Percentiles rank a stretch among this genome's conserved stretches.
Conservation (phyloP, 2,888 invertebrate genomes). For the Drosophila acutilabella region DNA sequence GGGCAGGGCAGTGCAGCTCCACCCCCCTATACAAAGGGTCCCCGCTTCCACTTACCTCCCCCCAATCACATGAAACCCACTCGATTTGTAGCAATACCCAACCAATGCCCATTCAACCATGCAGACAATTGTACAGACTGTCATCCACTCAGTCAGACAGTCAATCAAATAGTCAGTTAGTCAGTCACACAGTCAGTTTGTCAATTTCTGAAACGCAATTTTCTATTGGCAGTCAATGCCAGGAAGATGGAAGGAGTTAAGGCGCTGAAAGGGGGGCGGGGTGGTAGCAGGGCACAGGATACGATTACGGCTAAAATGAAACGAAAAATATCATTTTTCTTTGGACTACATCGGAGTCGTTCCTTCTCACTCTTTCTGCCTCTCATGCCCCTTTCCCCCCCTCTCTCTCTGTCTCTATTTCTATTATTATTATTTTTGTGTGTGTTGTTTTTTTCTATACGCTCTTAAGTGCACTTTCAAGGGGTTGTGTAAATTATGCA, state of each 20-base stretch:
- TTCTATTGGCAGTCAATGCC: conserved; percentile 72
- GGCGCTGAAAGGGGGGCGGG: background rate
- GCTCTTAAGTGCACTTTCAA: conserved; percentile 71
- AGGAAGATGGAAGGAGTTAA: background rate
- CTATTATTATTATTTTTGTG: conserved; percentile 36
- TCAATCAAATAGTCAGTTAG: conserved; percentile 18
- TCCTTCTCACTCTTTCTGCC: no score
- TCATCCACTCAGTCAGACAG: background rate
- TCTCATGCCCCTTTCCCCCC: no score
- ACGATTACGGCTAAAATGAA: conserved; percentile 32
- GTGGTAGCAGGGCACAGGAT: conserved; percentile 13
- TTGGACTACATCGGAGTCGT: background rate
- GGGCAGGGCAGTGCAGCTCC: conserved; percentile 13
- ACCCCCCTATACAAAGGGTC: background rate
- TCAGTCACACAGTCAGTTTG: conserved; percentile 39
- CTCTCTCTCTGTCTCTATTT: background rate
- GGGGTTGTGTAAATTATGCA: conserved; percentile 80
- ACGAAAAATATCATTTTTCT: conserved; percentile 47
- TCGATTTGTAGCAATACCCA: conserved; percentile 35
- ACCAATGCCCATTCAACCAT: conserved; percentile 68
- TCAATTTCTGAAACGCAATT: conserved; percentile 67
- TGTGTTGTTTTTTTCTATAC: conserved; percentile 22
- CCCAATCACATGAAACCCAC: background rate
- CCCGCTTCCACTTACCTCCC: background rate
- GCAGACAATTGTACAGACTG: conserved; percentile 68